Percentiles rank a stretch among this genome's conserved stretches.
Conservation (phyloP, 2,888 invertebrate species). For the Megaustenia siamemsis region DNA sequence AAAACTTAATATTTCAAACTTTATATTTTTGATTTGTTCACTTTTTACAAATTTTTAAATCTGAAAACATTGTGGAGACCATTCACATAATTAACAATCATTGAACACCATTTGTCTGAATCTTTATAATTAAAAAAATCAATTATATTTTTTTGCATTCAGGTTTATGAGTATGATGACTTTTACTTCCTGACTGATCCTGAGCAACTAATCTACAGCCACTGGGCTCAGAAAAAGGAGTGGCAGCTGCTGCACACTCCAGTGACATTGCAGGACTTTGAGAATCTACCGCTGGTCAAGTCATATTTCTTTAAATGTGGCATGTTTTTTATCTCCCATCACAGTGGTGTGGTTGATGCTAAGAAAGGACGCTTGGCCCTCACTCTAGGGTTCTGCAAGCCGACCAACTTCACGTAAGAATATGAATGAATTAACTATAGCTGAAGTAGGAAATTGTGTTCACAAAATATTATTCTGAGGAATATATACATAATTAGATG, state of each 20-base stretch:
- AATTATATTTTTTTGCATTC: no score
- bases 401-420: conserved; percentile 78
- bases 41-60: no score
- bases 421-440: not conserved
- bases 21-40: no score
- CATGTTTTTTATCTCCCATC: conserved; percentile 77
- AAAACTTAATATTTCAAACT: no score
- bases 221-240: conserved; percentile 78
- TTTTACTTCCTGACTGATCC: conserved; percentile 99
- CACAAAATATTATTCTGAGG: no score
- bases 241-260: conserved; percentile 78
- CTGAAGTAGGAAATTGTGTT: no score
- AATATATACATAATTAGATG: no score
- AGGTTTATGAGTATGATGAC: conserved; percentile 96
- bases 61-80: no score
- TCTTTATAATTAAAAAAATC: no score
- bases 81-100: no score
- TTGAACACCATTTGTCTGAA: no score
- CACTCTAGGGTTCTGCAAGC: conserved; percentile 78
- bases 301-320: conserved; percentile 80
- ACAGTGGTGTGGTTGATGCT: conserved; percentile 77
- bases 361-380: conserved; percentile 76
- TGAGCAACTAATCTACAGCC: conserved; percentile 82
- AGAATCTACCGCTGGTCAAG: conserved; percentile 80
- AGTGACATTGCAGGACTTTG: conserved; percentile 76